These are phyloP conservation scores for Rhimphoctona megacephalus DNA, from an alignment of 2,888 invertebrate species.

Conservation along the genomic window DNA sequence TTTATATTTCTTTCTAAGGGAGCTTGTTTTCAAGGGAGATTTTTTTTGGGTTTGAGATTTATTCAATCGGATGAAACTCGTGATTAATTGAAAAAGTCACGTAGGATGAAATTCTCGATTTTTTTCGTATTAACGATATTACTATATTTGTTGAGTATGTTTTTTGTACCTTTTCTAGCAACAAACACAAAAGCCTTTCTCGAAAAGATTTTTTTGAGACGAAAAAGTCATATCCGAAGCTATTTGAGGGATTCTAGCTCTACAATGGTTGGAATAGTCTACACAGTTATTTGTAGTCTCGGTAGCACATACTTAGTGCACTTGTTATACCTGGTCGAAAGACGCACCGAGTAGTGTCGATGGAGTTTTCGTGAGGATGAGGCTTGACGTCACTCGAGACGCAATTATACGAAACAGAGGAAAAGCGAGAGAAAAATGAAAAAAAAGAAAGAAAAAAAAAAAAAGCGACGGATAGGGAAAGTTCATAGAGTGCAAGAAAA, in stretches of 20 bases:
- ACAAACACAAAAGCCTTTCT: neutral
- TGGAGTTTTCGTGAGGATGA: slow-evolving; percentile 52
- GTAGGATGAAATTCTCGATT: neutral
- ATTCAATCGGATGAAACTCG: neutral
- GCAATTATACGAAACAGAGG: slow-evolving; percentile 58
- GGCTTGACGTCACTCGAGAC: slow-evolving; percentile 62
- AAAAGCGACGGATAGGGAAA: neutral
- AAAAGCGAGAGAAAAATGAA: slow-evolving; percentile 12
- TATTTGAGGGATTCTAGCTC: slow-evolving; percentile 4
- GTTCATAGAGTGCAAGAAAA: slow-evolving; percentile 10
- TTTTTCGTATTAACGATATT: neutral
- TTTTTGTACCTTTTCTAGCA: neutral
- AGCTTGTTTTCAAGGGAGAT: neutral
- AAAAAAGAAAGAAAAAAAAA: neutral
- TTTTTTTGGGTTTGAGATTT: neutral
- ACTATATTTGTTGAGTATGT: neutral
- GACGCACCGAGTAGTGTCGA: slow-evolving; percentile 52
- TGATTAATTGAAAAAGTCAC: neutral
- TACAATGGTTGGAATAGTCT: slow-evolving; percentile 44
- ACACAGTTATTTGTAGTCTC: slow-evolving; percentile 6
- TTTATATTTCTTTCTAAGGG: neutral
- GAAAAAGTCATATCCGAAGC: neutral
- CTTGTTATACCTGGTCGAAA: slow-evolving; percentile 20
- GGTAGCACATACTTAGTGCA: neutral
- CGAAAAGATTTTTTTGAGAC: slow-evolving; percentile 15